Evolutionary conservation across 2,888 invertebrate genomes (phyloP).

Genomic region (Cephus rjabovi): DNA sequence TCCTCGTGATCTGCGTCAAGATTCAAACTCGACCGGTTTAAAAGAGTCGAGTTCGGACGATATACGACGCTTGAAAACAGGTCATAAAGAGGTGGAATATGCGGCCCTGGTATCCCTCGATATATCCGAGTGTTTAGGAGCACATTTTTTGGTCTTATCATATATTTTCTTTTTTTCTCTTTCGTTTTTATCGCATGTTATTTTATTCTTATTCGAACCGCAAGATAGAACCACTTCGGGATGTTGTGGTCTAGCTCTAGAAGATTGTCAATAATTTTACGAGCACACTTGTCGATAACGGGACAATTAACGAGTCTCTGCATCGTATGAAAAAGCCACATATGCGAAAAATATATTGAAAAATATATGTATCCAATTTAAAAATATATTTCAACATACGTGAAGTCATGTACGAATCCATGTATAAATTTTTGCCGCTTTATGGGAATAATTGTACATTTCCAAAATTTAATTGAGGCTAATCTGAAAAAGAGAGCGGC

Average conservation of each 20-base stretch:
- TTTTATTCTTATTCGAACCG: not conserved
- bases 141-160: not conserved
- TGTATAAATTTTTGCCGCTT: too few relatives aligned
- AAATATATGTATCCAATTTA: too few relatives aligned
- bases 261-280: not conserved
- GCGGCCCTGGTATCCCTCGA: not conserved
- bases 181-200: not conserved
- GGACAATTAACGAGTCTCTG: not conserved
- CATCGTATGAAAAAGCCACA: too few relatives aligned
- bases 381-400: too few relatives aligned
- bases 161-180: not conserved
- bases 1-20: not conserved
- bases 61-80: not conserved
- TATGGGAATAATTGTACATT: too few relatives aligned
- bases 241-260: not conserved
- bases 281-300: not conserved
- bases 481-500: not conserved
- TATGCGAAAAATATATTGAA: too few relatives aligned
- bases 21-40: not conserved
- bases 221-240: not conserved
- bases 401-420: too few relatives aligned
- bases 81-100: not conserved
- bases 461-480: not conserved
- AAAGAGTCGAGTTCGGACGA: not conserved
- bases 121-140: not conserved